Evolutionary conservation across 2,797 vertebrate genomes (phyloP).

Genomic region (Phoeniculus purpureus): DNA sequence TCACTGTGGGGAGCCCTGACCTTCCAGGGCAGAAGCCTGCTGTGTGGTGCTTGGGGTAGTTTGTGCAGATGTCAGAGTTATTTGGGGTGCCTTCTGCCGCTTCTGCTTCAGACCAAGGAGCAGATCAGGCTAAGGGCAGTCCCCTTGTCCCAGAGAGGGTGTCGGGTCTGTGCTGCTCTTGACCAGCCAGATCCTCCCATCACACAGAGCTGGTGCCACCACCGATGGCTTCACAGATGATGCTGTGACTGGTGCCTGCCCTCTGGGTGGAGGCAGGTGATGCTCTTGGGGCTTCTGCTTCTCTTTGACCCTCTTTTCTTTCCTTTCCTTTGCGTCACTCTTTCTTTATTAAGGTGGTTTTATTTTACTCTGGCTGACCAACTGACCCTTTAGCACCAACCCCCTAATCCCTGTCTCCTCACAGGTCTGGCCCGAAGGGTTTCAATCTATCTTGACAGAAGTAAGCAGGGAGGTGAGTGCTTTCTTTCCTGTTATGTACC

Average conservation of each 20-base stretch:
- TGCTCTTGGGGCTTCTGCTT: constrained; percentile 53
- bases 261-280: constrained; percentile 3
- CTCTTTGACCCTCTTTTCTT: neutral
- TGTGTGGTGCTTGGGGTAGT: neutral
- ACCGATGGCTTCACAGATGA: neutral
- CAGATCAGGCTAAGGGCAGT: neutral
- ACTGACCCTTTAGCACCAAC: constrained; percentile 30
- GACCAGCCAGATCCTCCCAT: neutral
- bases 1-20: neutral
- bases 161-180: neutral
- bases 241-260: neutral
- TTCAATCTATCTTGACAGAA: constrained; percentile 94
- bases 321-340: constrained; percentile 29
- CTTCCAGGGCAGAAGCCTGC: neutral
- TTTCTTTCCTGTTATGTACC: constrained; percentile 61
- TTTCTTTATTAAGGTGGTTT: neutral
- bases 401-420: constrained; percentile 72
- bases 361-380: constrained; percentile 53
- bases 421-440: constrained; percentile 92
- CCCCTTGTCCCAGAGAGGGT: neutral
- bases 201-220: neutral
- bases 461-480: constrained; percentile 94
- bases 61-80: neutral
- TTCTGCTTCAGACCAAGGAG: neutral
- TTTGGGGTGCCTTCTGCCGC: neutral